Evolutionary conservation across 2,888 invertebrate species (phyloP), one percentile per base, ranked within the genome.

Genomic region (Platynereis dumerilii): DNA sequence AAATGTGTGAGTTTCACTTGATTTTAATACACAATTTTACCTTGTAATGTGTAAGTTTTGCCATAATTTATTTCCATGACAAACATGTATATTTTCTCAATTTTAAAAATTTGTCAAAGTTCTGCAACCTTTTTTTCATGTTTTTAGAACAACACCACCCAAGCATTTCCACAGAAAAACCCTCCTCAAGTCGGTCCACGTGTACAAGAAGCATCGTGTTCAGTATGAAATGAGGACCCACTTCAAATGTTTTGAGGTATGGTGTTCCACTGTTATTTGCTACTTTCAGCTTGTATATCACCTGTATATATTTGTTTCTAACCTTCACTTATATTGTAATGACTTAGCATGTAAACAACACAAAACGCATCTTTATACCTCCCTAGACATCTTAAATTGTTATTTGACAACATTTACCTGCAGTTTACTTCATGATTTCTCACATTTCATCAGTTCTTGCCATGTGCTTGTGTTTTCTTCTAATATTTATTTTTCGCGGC

Each of bases 171-270:
- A 92, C 72, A 88, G 93, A 61, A 88, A 90, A 78, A 93, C 93
- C 0, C 86, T 97, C 12, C 86, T 97, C 3, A 92, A 92, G 81
- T 92, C 93, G 54, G 92, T 92, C 42, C 93, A 93, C 82, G 72
- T 82, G 42, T 77, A 74, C 70, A 80, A 79, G 83, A 97, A 97
- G 78, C 95, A 96, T 84, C 88, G 91, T 79, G 94, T 94, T 0
- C 97, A 98, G 79, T 99, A 99, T 84, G 99, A 99, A 87, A 89
- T 91, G 22, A 88, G 98, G 74, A 98, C 98, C 2, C 92, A 96
- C 85, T 96, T 91, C 83, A 89, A 91, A 68, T 91, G 91, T 77
- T 87, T 96, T 78, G 90, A 92, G 72, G 81, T 81, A 70, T 70
- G 7, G n/a, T 42, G 42, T 17, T 42, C 17, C 17, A 42, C 17